Evolutionary conservation across 2,888 invertebrate species (phyloP).

Genomic region (Epiblema foenella): DNA sequence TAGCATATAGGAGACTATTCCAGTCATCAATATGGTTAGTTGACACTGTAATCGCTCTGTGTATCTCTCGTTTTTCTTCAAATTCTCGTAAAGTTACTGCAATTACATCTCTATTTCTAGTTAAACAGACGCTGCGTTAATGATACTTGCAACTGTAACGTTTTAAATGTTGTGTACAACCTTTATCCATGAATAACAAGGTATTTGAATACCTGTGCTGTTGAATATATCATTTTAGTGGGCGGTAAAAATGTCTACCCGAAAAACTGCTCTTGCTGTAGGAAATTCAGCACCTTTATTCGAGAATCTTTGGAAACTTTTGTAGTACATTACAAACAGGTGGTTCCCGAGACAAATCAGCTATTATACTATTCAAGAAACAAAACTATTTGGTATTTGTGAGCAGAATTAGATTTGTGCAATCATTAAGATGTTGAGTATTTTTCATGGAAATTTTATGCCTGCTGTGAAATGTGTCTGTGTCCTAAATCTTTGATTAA

Average conservation of each 20-base stretch:
- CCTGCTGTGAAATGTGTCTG: too few species aligned
- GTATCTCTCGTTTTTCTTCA: background rate
- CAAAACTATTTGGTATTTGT: too few species aligned
- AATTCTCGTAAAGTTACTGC: background rate
- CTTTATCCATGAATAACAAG: background rate
- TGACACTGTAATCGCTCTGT: background rate
- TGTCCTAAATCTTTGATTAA: too few species aligned
- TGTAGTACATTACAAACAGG: background rate
- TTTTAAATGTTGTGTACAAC: background rate
- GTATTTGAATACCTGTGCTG: background rate
- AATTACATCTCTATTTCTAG: background rate
- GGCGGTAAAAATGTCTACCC: slow-evolving; percentile 12
- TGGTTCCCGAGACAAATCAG: background rate
- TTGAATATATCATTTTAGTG: slow-evolving; percentile 31
- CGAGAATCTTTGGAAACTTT: background rate
- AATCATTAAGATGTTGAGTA: too few species aligned
- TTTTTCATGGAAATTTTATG: too few species aligned
- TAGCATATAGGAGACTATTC: background rate
- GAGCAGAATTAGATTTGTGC: too few species aligned
- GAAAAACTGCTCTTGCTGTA: background rate
- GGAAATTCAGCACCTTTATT: background rate
- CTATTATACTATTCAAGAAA: background rate
- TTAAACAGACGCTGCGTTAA: background rate
- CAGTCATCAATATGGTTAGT: slow-evolving; percentile 25
- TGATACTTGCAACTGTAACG: background rate